These are phyloP conservation scores for Drosophila dives DNA, from an alignment of 2,888 invertebrate genomes.

Conservation along the genomic window DNA sequence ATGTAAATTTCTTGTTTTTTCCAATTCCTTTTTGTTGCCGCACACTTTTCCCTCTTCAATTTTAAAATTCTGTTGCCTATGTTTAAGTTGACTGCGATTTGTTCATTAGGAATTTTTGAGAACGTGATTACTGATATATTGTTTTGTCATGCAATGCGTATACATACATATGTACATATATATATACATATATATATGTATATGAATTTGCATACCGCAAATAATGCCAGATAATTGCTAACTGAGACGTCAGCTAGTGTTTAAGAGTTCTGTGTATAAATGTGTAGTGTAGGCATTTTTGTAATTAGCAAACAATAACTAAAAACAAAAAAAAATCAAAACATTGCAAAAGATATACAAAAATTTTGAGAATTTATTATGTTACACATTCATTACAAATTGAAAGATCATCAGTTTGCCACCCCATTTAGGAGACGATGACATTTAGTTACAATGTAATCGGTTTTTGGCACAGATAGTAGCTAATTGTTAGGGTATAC, in stretches of 20 bases:
- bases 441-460: conserved; percentile 63
- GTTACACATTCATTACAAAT: conserved; percentile 43
- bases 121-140: conserved; percentile 69
- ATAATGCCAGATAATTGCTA: conserved; percentile 68
- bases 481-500: conserved; percentile 62
- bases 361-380: conserved; percentile 76
- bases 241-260: conserved; percentile 68
- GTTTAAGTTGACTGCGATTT: conserved; percentile 73
- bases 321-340: conserved; percentile 26
- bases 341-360: conserved; percentile 26
- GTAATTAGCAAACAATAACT: conserved; percentile 69
- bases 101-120: conserved; percentile 44
- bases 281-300: conserved; percentile 77
- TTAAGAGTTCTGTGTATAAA: conserved; percentile 72
- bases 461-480: conserved; percentile 72
- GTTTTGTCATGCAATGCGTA: conserved; percentile 53
- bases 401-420: conserved; percentile 16
- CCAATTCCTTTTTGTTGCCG: conserved; percentile 59
- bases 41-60: conserved; percentile 60
- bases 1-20: conserved; percentile 54
- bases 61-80: conserved; percentile 71
- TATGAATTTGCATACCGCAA: conserved; percentile 31
- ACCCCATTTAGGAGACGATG: conserved; percentile 13
- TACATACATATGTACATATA: conserved; percentile 16
- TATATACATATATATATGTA: conserved; percentile 2